Percentiles rank a stretch among this genome's conserved stretches.
Evolutionary conservation across 2,797 vertebrate genomes (phyloP).

Genomic region (Hylomyscus alleni): DNA sequence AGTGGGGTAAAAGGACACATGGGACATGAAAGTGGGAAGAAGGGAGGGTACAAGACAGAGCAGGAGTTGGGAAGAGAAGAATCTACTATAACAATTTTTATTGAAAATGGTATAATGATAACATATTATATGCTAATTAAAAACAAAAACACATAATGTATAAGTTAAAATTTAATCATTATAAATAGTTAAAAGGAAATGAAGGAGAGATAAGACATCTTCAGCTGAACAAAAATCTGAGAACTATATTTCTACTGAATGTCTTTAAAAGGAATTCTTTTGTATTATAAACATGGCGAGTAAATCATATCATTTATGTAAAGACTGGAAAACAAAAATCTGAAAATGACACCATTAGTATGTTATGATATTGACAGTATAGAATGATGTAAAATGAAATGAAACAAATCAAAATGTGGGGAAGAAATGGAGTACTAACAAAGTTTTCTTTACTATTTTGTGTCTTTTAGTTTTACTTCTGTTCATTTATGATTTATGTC

Average conservation of each 20-base stretch:
- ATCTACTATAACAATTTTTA: not conserved
- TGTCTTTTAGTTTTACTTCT: not conserved
- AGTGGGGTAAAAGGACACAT: not conserved
- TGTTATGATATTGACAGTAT: not conserved
- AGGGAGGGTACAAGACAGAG: not conserved
- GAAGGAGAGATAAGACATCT: not conserved
- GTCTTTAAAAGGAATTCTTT: not conserved
- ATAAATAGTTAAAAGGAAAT: not conserved
- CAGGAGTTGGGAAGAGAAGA: not conserved
- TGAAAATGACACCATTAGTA: not conserved
- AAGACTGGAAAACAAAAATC: not conserved
- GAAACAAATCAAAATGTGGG: not conserved
- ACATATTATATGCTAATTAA: not conserved
- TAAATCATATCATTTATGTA: not conserved
- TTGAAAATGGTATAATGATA: not conserved
- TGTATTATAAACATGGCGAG: not conserved
- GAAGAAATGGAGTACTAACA: not conserved
- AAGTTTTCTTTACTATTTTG: not conserved
- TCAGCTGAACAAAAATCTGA: not conserved
- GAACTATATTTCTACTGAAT: not conserved
- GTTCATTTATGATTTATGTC: not conserved
- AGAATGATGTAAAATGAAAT: not conserved
- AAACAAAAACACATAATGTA: not conserved
- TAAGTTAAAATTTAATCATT: not conserved
- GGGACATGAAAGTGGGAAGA: not conserved